Base-by-base conservation (phyloP, 1,140 invertebrate species). In the Laupala kohalensis region DNA sequence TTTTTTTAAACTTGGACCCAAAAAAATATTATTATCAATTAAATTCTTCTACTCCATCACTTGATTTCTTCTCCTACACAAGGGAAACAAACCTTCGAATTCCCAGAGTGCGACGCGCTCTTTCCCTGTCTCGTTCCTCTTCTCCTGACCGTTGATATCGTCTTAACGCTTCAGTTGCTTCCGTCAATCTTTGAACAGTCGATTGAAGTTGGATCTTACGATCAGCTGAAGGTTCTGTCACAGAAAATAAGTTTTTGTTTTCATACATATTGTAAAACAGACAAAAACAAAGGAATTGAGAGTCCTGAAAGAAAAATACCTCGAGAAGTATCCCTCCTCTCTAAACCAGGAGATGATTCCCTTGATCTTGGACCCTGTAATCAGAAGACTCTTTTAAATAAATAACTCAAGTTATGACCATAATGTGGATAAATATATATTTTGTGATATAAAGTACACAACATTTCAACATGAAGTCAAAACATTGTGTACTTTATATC, bases 331-430 rank as follows among this genome's bases (percentile, higher is more conserved):
- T 80, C 80, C 62, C 78, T 81, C 23, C 78, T 76, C 66, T 86
- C 85, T 26, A 84, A 72, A 76, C 81, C 78, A 25, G 86, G 86
- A 15, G 86, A 87, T n/a, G 84, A 83, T 79, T 87, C 86, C 75
- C 86, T 81, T 1, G 86, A 87, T 77, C 86, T 87, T 72, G 82
- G 79, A 77, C 82, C 81, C 81, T 84, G 67, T 23, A 73, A 74
- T 29, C 74, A 76, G 67, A 75, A 76, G 66, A 73, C 74, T 67
- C 27, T 26, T 64, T 63, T 24, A 27, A 69, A 23, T 71, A 67
- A 64, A 28, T 63, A 65, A 66, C 4, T 25, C 64, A 66, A 25
- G 9, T 2, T 66, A 23, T n/a, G n/a, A n/a, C n/a, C n/a, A n/a
- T n/a, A n/a, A n/a, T n/a, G n/a, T n/a, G n/a, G n/a, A n/a, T n/a